Conservation (phyloP, 1,140 invertebrate species). For the Pseudomyrmex flavicornis region DNA sequence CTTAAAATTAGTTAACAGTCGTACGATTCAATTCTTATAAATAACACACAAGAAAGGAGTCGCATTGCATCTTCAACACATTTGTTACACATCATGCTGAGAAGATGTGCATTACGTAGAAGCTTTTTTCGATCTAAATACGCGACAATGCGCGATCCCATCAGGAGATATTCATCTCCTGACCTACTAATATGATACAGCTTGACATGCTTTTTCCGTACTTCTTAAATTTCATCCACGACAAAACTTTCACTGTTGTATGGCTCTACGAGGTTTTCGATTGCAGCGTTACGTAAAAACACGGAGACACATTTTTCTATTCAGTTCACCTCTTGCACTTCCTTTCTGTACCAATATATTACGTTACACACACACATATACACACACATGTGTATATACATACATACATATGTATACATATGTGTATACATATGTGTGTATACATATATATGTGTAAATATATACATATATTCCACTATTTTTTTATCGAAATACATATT, state of each 20-base stretch:
- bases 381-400: too few species aligned
- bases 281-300: conserved; percentile 70
- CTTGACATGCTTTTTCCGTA: conserved; percentile 29
- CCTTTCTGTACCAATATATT: conserved; percentile 20
- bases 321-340: conserved; percentile 12
- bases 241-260: conserved; percentile 64
- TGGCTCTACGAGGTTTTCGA: conserved; percentile 56
- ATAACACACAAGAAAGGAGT: neutral
- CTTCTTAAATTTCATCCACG: conserved; percentile 69
- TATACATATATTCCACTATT: neutral
- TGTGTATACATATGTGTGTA: too few species aligned
- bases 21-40: neutral
- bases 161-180: neutral
- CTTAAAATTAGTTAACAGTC: conserved; percentile 1
- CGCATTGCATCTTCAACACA: neutral
- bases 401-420: too few species aligned
- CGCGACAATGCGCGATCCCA: neutral
- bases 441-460: too few species aligned
- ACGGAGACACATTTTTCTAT: conserved; percentile 38
- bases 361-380: neutral
- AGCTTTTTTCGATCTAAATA: conserved; percentile 1
- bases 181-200: neutral
- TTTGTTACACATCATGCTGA: neutral
- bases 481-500: neutral
- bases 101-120: neutral